Percentiles rank a stretch among this genome's conserved stretches.
phyloP scores from a whole-genome alignment of 2,888 invertebrate genomes.

The Syritta pipiens region DNA sequence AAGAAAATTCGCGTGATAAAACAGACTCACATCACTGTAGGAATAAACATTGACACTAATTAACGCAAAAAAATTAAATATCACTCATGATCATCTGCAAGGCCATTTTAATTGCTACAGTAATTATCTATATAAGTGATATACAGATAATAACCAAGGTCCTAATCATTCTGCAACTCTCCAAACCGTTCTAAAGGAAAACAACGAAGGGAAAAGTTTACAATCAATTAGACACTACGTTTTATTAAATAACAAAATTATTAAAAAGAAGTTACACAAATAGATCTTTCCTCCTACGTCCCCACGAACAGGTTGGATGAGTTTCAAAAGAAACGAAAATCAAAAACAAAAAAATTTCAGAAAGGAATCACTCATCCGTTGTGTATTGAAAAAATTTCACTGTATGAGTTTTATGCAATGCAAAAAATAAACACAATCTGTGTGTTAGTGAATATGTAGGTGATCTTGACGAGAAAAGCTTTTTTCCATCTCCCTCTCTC shows the following conservation, averaged over 20 bases:
- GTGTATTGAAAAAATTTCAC: slow-evolving; percentile 7
- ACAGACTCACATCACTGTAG: too few species aligned
- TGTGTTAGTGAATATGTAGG: background rate
- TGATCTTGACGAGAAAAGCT: slow-evolving; percentile 49
- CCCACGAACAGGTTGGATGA: slow-evolving; percentile 48
- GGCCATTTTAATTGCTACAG: too few species aligned
- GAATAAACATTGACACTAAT: too few species aligned
- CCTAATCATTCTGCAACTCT: too few species aligned
- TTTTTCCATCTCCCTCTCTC: slow-evolving; percentile 13
- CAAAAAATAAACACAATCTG: too few species aligned
- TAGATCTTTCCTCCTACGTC: slow-evolving; percentile 20
- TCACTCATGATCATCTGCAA: too few species aligned
- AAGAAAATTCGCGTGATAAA: too few species aligned
- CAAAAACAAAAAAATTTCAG: slow-evolving; percentile 19
- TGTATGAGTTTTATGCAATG: slow-evolving; percentile 1
- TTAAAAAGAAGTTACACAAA: slow-evolving; percentile 27
- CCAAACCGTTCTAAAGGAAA: too few species aligned
- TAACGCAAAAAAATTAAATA: too few species aligned
- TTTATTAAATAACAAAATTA: slow-evolving; percentile 36
- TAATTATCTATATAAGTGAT: too few species aligned
- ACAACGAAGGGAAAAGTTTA: background rate
- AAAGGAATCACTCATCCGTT: slow-evolving; percentile 29
- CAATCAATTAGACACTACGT: slow-evolving; percentile 20
- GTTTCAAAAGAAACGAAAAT: slow-evolving; percentile 29
- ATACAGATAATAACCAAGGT: too few species aligned